Percentiles rank a stretch among this genome's conserved stretches.
These are phyloP conservation scores for Chelonoidis abingdonii DNA, from an alignment of 2,113 vertebrate genomes.

Conservation along the genomic window DNA sequence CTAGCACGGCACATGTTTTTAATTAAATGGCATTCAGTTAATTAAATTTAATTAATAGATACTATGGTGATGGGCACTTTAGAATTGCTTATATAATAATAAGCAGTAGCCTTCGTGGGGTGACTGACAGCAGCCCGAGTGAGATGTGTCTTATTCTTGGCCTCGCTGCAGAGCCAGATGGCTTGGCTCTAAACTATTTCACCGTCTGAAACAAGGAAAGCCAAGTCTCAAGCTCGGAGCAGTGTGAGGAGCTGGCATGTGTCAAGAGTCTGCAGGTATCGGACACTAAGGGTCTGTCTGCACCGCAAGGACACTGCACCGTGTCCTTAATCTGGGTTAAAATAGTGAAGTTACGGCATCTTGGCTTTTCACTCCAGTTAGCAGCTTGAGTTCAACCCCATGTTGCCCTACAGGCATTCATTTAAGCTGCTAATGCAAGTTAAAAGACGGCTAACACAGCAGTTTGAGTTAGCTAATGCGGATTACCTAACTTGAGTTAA, in stretches of 20 bases:
- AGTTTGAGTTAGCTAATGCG: not conserved
- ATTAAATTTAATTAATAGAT: slow-evolving; percentile 33
- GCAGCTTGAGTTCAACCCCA: not conserved
- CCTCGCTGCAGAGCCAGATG: not conserved
- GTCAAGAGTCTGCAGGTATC: not conserved
- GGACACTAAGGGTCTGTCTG: accelerated
- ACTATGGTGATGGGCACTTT: not conserved
- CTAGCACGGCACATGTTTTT: slow-evolving; percentile 7
- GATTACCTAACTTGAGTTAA: not conserved
- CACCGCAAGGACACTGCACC: not conserved
- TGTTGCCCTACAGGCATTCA: accelerated
- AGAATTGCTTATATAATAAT: not conserved
- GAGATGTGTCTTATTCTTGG: not conserved
- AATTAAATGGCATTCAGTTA: slow-evolving; percentile 58
- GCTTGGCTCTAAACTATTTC: not conserved
- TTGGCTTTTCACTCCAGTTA: not conserved
- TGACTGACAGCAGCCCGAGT: not conserved
- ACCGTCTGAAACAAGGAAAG: not conserved
- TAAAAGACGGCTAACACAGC: not conserved
- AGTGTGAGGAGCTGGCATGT: not conserved
- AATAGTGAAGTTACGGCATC: not conserved
- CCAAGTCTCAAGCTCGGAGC: not conserved
- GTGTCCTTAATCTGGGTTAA: not conserved
- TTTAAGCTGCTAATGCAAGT: not conserved
- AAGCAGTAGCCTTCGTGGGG: accelerated